Percentiles rank a stretch among this genome's conserved stretches.
These are phyloP conservation scores for Agrochola lota DNA, from an alignment of 2,888 invertebrate species.

Conservation along the genomic window DNA sequence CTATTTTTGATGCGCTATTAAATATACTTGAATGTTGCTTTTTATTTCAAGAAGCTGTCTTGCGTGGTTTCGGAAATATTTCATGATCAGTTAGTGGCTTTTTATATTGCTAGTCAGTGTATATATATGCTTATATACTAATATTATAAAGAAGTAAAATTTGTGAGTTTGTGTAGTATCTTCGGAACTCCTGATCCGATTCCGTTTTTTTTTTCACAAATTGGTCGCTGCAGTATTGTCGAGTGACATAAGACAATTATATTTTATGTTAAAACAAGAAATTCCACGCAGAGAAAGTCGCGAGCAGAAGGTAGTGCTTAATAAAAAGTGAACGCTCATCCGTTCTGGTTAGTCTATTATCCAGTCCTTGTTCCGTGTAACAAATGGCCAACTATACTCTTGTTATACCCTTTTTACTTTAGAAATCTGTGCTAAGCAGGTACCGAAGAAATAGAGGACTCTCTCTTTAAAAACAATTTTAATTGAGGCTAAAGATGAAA, in stretches of 20 bases:
- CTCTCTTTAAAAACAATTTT: neutral
- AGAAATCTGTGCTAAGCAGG: constrained; percentile 1
- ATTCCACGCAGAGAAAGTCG: neutral
- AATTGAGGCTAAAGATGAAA: no score
- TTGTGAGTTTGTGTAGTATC: neutral
- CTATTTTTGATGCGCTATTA: no score
- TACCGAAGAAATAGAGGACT: no score
- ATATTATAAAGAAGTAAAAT: neutral
- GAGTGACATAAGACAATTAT: neutral
- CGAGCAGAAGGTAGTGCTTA: neutral
- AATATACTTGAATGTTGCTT: no score
- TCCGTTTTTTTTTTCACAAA: no score
- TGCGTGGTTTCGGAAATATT: no score
- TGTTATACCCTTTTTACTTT: neutral
- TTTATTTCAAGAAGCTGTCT: no score
- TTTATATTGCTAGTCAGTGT: no score
- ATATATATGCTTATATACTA: neutral
- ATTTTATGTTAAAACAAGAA: neutral
- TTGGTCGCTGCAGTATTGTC: neutral
- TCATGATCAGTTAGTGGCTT: no score
- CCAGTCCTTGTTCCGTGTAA: neutral
- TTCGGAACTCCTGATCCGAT: neutral
- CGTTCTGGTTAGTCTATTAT: constrained; percentile 5
- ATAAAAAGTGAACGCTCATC: constrained; percentile 21
- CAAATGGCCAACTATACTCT: constrained; percentile 1